phyloP scores from a whole-genome alignment of 2,888 invertebrate species.

The Diarsia brunnea region DNA sequence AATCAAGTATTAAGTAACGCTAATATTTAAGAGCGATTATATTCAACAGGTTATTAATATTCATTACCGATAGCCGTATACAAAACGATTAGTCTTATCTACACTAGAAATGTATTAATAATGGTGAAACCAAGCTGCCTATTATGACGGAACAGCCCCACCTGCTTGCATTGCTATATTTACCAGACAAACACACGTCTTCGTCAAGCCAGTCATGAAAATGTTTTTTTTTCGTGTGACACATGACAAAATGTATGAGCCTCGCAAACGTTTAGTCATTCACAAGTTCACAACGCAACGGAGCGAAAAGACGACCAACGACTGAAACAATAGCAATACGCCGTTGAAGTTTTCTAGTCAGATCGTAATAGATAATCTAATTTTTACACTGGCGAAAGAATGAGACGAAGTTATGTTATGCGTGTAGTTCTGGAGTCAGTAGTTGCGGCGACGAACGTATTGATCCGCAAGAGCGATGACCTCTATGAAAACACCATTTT shows the following conservation, averaged over 20 bases:
- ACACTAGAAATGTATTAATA: conserved; percentile 22
- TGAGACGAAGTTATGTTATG: conserved; percentile 64
- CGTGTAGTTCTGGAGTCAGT: conserved; percentile 58
- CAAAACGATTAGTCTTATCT: conserved; percentile 19
- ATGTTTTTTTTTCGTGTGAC: conserved; percentile 69
- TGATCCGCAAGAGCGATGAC: conserved; percentile 72
- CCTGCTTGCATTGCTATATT: conserved; percentile 70
- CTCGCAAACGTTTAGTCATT: conserved; percentile 69
- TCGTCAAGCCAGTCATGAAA: conserved; percentile 72
- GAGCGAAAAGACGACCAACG: conserved; percentile 26
- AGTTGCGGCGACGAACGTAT: conserved; percentile 68
- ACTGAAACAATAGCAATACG: conserved; percentile 39
- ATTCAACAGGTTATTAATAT: conserved; percentile 21
- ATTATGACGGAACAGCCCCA: conserved; percentile 60
- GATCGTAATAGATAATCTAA: conserved; percentile 67
- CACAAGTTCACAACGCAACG: too few relatives aligned
- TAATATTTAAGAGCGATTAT: conserved; percentile 19
- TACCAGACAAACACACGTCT: conserved; percentile 63
- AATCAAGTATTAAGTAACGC: conserved; percentile 40
- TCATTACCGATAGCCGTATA: conserved; percentile 13
- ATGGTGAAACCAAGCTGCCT: conserved; percentile 35
- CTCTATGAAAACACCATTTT: conserved; percentile 57
- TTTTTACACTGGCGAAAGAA: conserved; percentile 64
- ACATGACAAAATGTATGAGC: conserved; percentile 70
- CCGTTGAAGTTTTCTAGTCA: conserved; percentile 45